Percentiles rank a stretch among this genome's conserved stretches.
Conservation (phyloP, 2,888 invertebrate species). For the Phaonia tiefii region DNA sequence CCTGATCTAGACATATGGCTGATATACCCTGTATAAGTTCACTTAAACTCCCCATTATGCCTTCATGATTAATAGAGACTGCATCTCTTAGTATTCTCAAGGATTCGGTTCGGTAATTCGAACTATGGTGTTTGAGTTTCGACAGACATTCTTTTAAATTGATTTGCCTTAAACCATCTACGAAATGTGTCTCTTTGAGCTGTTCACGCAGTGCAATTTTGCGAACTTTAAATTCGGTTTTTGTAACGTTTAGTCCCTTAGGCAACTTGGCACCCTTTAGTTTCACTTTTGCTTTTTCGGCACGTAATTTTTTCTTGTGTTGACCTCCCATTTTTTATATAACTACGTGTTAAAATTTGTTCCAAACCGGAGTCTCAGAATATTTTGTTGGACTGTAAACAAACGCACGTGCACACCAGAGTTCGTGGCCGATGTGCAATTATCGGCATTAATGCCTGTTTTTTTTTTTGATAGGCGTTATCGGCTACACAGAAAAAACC, state of each 20-base stretch:
- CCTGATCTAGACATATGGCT: slow-evolving; percentile 87
- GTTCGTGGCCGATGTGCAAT: no score
- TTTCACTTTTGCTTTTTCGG: slow-evolving; percentile 94
- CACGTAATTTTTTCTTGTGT: slow-evolving; percentile 88
- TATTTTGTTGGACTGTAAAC: slow-evolving; percentile 37
- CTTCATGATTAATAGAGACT: slow-evolving; percentile 80
- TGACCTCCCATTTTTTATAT: slow-evolving; percentile 76
- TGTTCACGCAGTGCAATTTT: slow-evolving; percentile 92
- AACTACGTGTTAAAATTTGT: neutral
- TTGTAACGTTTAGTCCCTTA: slow-evolving; percentile 94
- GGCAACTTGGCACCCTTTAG: slow-evolving; percentile 90
- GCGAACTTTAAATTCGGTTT: slow-evolving; percentile 93
- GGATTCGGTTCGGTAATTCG: slow-evolving; percentile 78
- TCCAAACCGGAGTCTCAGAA: neutral
- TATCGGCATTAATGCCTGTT: no score
- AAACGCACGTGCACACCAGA: slow-evolving; percentile 46
- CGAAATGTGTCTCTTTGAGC: slow-evolving; percentile 69
- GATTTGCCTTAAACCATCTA: slow-evolving; percentile 69
- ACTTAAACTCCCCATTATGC: slow-evolving; percentile 82
- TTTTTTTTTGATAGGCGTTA: no score
- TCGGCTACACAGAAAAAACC: no score
- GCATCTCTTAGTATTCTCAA: slow-evolving; percentile 76
- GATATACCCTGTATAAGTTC: slow-evolving; percentile 86
- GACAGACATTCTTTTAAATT: slow-evolving; percentile 78
- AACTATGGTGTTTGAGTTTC: slow-evolving; percentile 81